Percentiles rank a stretch among this genome's conserved stretches.
Evolutionary conservation across 2,797 vertebrate genomes (phyloP).

Genomic region (Mus minutoides): DNA sequence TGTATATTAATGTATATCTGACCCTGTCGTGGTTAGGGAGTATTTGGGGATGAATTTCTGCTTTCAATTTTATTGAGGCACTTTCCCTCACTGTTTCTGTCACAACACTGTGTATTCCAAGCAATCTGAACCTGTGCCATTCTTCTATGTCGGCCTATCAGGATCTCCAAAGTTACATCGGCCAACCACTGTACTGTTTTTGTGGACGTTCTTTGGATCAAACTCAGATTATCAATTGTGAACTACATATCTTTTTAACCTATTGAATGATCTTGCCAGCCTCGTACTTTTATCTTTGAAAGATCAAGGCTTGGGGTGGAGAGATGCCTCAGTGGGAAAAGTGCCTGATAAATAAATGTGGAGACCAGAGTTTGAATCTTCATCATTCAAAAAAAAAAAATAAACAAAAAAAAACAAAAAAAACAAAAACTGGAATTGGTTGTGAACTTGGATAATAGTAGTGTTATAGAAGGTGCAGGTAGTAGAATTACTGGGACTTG

Average conservation of each 20-base stretch:
- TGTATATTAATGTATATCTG: fast-evolving
- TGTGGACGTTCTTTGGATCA: not conserved
- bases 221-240: not conserved
- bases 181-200: not conserved
- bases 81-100: not conserved
- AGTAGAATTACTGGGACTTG: not conserved
- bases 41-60: not conserved
- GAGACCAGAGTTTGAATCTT: not conserved
- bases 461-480: too few species aligned
- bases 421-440: not conserved
- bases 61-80: not conserved
- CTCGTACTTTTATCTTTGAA: not conserved
- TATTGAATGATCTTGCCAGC: not conserved
- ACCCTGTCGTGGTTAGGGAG: too few species aligned
- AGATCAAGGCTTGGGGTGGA: not conserved
- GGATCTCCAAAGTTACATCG: not conserved
- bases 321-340: not conserved
- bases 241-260: not conserved
- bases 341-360: not conserved
- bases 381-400: not conserved
- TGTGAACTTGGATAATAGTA: not conserved
- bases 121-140: not conserved
- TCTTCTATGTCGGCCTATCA: not conserved
- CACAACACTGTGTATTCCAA: not conserved
- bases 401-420: not conserved